Conservation (phyloP, 2,113 vertebrate genomes). For the Pelusios castaneus region DNA sequence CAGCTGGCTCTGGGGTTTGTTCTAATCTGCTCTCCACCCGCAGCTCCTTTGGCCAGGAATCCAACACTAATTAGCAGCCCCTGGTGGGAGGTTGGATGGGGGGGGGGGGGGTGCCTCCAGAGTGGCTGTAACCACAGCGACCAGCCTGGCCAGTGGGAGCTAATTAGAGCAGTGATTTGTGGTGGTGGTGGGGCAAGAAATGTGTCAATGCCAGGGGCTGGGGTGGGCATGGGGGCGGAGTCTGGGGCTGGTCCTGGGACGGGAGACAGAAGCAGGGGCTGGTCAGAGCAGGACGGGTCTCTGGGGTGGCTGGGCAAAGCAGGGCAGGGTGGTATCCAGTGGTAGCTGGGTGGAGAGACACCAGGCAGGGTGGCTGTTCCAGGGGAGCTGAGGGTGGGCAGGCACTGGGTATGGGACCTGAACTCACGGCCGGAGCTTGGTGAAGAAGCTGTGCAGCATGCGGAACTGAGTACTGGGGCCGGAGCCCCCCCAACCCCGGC, state of each 20-base stretch:
- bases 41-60: background rate
- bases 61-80: background rate
- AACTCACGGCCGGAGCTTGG: too few species aligned
- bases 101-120: background rate
- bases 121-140: background rate
- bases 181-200: background rate
- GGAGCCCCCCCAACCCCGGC: fast-evolving
- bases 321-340: too few species aligned
- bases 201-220: too few species aligned
- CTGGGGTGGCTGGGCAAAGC: background rate
- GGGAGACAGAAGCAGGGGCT: background rate
- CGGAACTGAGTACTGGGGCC: background rate
- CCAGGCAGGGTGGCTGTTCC: background rate
- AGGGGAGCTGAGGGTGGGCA: too few species aligned
- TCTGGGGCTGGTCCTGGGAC: background rate
- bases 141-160: background rate
- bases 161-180: background rate
- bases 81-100: too few species aligned
- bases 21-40: too few species aligned
- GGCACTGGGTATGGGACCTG: background rate
- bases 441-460: background rate
- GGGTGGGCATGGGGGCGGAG: background rate
- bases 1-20: background rate
- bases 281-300: too few species aligned
- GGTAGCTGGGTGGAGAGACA: background rate